phyloP scores from a whole-genome alignment of 2,888 invertebrate genomes.

The Prenolepis imparis region DNA sequence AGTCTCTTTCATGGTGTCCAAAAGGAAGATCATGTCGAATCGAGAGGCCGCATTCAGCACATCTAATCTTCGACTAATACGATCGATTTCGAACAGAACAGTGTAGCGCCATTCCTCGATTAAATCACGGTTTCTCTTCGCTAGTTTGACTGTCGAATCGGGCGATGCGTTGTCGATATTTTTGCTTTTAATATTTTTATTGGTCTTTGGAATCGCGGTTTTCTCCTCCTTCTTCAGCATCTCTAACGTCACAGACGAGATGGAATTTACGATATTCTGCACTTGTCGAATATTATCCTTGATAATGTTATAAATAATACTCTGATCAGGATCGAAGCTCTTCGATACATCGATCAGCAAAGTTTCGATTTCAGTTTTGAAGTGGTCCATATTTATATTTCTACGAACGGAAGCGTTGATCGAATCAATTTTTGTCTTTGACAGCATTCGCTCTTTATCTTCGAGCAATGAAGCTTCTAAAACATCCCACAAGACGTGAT shows the following conservation, averaged over 20 bases:
- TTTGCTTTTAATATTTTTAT: background rate
- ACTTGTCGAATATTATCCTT: slow-evolving; percentile 65
- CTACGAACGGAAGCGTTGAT: background rate
- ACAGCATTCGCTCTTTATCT: background rate
- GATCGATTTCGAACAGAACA: slow-evolving; percentile 88
- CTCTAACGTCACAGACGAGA: background rate
- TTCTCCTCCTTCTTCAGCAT: slow-evolving; percentile 39
- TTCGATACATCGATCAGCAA: slow-evolving; percentile 41
- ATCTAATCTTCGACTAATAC: slow-evolving; percentile 86
- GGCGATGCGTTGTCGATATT: background rate
- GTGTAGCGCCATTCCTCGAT: slow-evolving; percentile 89
- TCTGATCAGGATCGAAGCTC: slow-evolving; percentile 30
- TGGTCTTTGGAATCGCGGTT: background rate
- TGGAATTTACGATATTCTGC: slow-evolving; percentile 60
- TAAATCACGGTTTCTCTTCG: slow-evolving; percentile 54
- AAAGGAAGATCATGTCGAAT: slow-evolving; percentile 86
- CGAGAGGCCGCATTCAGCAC: slow-evolving; percentile 85
- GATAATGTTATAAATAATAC: slow-evolving; percentile 62
- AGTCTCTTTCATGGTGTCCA: slow-evolving; percentile 83
- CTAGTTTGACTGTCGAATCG: slow-evolving; percentile 6
- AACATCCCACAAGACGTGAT: background rate
- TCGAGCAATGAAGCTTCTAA: background rate
- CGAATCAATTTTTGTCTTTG: background rate
- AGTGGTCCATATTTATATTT: background rate
- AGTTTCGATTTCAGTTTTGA: slow-evolving; percentile 47